A percentile compares a stretch with the other conserved stretches of the same genome.
phyloP scores from a whole-genome alignment of 2,113 vertebrate genomes.

The Naja naja region DNA sequence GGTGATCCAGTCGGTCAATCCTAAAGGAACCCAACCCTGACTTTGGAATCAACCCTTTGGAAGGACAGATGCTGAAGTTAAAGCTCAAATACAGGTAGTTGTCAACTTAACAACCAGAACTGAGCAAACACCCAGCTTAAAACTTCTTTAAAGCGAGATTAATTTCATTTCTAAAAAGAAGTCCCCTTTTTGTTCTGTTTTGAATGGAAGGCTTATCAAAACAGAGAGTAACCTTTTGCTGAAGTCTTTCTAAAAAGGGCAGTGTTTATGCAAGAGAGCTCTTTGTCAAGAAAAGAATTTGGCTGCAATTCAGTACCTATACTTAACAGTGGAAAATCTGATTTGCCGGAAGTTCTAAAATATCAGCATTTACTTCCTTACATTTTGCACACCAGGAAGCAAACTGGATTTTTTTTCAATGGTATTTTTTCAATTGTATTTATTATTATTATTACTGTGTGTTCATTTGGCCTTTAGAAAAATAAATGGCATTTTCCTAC shows the following conservation, averaged over 20 bases:
- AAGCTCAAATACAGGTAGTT: too few species aligned
- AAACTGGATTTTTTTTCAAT: constrained; percentile 1
- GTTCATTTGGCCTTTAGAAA: constrained; percentile 16
- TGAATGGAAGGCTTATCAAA: background rate
- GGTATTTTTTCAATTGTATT: accelerated
- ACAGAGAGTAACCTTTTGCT: constrained; percentile 8
- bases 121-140: background rate
- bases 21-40: too few species aligned
- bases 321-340: background rate
- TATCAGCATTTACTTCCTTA: background rate
- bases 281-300: constrained; percentile 8
- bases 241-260: constrained; percentile 7
- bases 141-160: background rate
- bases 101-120: too few species aligned
- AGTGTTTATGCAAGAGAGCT: constrained; percentile 19
- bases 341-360: constrained; percentile 20
- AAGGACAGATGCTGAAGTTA: too few species aligned
- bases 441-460: background rate
- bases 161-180: background rate
- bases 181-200: background rate
- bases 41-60: too few species aligned
- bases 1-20: too few species aligned
- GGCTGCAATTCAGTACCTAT: background rate
- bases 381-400: background rate
- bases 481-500: background rate